phyloP scores from a whole-genome alignment of 2,113 vertebrate genomes.

The Melanotaenia duboulayi region DNA sequence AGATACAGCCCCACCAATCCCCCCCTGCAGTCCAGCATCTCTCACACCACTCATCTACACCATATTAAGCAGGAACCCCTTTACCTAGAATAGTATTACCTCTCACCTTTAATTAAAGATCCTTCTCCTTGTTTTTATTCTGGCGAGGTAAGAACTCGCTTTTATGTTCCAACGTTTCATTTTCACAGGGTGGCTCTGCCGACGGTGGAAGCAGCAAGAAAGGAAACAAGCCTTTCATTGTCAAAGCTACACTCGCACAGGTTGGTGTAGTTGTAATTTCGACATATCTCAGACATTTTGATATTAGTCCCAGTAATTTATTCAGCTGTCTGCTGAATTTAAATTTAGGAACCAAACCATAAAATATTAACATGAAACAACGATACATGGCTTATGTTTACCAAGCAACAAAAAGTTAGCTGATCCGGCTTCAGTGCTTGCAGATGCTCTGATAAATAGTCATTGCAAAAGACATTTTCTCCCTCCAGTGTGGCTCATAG shows the following conservation, averaged over 20 bases:
- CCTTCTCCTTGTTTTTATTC: conserved; percentile 56
- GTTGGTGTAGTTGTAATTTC: conserved; percentile 14
- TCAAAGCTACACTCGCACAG: conserved; percentile 19
- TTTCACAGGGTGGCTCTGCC: conserved; percentile 29
- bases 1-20: conserved; percentile 31
- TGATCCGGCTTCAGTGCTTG: not conserved
- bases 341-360: not conserved
- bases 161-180: conserved; percentile 45
- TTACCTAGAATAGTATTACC: conserved; percentile 48
- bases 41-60: conserved; percentile 42
- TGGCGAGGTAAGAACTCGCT: conserved; percentile 53
- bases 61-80: conserved; percentile 38
- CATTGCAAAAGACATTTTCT: not conserved
- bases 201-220: conserved; percentile 15
- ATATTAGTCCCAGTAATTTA: conserved; percentile 15
- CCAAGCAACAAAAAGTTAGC: not conserved
- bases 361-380: conserved; percentile 2
- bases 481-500: not conserved
- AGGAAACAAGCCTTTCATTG: conserved; percentile 23
- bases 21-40: conserved; percentile 34
- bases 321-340: not conserved
- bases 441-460: not conserved
- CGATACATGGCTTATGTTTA: not conserved
- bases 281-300: conserved; percentile 15
- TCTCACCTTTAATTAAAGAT: conserved; percentile 71